Evolutionary conservation across 2,113 vertebrate genomes (phyloP).

Genomic region (Bufo bufo): DNA sequence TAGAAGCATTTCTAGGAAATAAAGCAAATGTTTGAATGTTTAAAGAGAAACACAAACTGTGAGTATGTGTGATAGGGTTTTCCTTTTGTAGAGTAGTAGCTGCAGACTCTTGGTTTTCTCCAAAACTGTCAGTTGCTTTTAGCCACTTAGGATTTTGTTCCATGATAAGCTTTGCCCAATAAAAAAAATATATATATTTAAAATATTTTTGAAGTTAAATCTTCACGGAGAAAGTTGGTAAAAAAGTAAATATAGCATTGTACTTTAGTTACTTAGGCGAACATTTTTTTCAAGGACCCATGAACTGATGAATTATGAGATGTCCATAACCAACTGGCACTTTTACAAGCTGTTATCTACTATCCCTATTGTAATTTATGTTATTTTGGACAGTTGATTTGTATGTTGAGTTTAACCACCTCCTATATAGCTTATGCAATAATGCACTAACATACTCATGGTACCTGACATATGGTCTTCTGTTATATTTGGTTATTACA

Average conservation of each 20-base stretch:
- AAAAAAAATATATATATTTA: not conserved
- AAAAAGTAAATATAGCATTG: not conserved
- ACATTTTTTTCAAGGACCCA: not conserved
- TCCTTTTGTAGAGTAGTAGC: not conserved
- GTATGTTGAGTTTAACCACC: not conserved
- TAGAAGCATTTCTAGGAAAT: not conserved
- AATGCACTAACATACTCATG: constrained; percentile 25
- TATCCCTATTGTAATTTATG: not conserved
- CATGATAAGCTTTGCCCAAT: not conserved
- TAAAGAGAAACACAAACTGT: not conserved
- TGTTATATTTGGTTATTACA: not conserved
- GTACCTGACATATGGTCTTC: constrained; percentile 20
- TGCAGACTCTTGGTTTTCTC: not conserved
- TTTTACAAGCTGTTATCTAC: not conserved
- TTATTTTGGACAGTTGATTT: not conserved
- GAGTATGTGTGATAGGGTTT: constrained; percentile 3
- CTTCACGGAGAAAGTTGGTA: not conserved
- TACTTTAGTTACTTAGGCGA: not conserved
- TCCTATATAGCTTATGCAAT: constrained; percentile 1
- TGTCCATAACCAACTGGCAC: constrained; percentile 1
- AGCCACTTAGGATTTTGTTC: not conserved
- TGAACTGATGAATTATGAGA: not conserved
- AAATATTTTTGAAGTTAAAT: not conserved
- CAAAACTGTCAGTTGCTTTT: not conserved
- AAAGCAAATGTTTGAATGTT: not conserved